These are phyloP conservation scores for Coluber constrictor DNA, from an alignment of 2,797 vertebrate species.

Conservation along the genomic window DNA sequence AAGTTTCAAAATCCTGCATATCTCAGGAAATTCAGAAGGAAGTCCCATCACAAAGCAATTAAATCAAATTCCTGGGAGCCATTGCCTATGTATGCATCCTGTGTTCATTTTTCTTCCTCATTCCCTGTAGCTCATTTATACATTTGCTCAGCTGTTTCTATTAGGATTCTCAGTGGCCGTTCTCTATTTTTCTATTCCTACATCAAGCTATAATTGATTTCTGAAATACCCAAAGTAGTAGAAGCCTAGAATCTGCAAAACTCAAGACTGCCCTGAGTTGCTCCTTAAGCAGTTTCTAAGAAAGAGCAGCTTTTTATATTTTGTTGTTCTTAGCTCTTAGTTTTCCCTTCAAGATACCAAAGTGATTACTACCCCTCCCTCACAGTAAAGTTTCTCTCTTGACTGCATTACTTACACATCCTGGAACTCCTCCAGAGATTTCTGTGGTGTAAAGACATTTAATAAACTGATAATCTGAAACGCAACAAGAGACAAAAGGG, in stretches of 20 bases:
- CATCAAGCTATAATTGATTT: background rate
- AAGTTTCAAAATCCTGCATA: slow-evolving; percentile 21
- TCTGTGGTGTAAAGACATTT: slow-evolving; percentile 99
- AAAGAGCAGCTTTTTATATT: background rate
- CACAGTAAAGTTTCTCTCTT: slow-evolving; percentile 36
- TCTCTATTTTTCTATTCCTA: background rate
- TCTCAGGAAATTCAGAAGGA: background rate
- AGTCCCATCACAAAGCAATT: background rate
- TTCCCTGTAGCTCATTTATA: too few species aligned
- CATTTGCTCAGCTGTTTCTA: background rate
- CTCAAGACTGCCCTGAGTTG: background rate
- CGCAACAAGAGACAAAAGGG: slow-evolving; percentile 45
- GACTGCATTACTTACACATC: slow-evolving; percentile 89
- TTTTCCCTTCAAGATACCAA: background rate
- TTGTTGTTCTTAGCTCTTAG: slow-evolving; percentile 10
- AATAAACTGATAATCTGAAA: slow-evolving; percentile 99
- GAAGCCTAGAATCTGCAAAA: background rate
- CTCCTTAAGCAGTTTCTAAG: background rate
- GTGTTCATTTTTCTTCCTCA: background rate
- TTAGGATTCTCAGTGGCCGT: background rate
- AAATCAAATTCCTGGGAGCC: background rate
- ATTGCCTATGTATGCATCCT: background rate
- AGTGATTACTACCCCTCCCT: too few species aligned
- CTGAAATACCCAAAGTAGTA: background rate
- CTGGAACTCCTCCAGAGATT: slow-evolving; percentile 98